Percentiles rank a stretch among this genome's conserved stretches.
Conservation (phyloP, 2,797 vertebrate genomes). For the Muscicapa comitata region DNA sequence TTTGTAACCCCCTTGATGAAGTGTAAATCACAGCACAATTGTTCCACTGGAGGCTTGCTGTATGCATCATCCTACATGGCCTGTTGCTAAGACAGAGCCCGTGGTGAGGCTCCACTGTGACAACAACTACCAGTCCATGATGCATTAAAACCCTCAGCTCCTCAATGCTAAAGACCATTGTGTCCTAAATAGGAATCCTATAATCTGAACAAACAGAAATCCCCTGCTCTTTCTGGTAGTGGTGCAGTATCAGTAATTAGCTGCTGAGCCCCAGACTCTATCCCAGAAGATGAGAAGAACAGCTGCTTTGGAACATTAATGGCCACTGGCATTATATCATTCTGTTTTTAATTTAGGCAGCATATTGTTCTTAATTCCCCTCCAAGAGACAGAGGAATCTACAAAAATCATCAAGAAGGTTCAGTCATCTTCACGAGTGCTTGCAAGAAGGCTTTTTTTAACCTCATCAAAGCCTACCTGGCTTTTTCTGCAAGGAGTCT, state of each 20-base stretch:
- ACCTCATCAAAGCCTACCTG: not conserved
- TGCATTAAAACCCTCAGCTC: not conserved
- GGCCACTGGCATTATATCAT: not conserved
- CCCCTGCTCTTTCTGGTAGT: not conserved
- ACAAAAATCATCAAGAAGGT: not conserved
- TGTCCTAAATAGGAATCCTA: not conserved
- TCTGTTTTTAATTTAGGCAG: constrained; percentile 23
- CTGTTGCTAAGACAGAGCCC: not conserved
- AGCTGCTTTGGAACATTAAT: constrained; percentile 7
- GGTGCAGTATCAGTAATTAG: constrained; percentile 7
- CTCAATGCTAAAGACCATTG: not conserved
- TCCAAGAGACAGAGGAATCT: not conserved
- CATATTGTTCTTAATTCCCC: not conserved
- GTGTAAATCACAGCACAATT: not conserved
- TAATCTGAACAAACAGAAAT: constrained; percentile 16
- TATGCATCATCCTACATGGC: not conserved
- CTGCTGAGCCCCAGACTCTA: not conserved
- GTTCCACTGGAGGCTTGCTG: not conserved
- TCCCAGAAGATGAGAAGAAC: constrained; percentile 21
- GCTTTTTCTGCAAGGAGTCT: not conserved
- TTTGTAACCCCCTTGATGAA: not conserved
- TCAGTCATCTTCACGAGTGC: not conserved
- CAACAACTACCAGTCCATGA: not conserved
- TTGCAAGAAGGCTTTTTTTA: not conserved
- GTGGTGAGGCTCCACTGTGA: not conserved